Base-by-base conservation (phyloP, 1,140 invertebrate genomes). In the Thrips palmi region DNA sequence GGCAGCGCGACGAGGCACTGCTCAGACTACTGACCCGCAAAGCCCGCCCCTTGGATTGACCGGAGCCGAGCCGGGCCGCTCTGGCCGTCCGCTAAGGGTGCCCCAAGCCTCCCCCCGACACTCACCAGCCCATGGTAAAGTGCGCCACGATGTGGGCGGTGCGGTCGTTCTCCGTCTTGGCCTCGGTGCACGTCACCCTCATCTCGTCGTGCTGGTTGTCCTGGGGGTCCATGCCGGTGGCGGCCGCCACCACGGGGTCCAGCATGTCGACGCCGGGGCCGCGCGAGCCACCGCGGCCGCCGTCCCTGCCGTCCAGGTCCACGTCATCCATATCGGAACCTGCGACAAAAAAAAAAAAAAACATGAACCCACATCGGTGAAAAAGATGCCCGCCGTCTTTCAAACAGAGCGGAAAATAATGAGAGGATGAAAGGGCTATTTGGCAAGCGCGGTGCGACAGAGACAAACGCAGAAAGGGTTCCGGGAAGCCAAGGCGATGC, bases 61-160 rank as follows among this genome's bases (percentile, higher is more conserved):
- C n/a, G n/a, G n/a, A n/a, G n/a, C n/a, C n/a, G n/a, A n/a, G n/a
- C n/a, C n/a, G n/a, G n/a, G n/a, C n/a, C n/a, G n/a, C n/a, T n/a
- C n/a, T n/a, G n/a, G n/a, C n/a, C n/a, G n/a, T n/a, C n/a, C n/a
- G n/a, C n/a, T n/a, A n/a, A n/a, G n/a, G 33, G 19, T 27, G 38
- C 43, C 14, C 7, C 14, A 10, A 7, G 10, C 10, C 18, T 7
- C 8, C 6, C 6, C 5, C 10, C 22, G 50, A 35, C 31, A 49
- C 52, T 63, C 56, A 74, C 71, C 71, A 74, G 49, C 71, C 70
- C 39, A 62, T 70, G 11, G 70, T 72, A 46, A 71, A 66, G 52
- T 82, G 77, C 0, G 77, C 74, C 2, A 80, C 68, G 18, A 78
- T 4, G 41, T 47, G 41, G 11, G 44, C 43, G 36, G 42, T 14